Conservation (phyloP, 1,140 invertebrate genomes). For the Ylistrum balloti region DNA sequence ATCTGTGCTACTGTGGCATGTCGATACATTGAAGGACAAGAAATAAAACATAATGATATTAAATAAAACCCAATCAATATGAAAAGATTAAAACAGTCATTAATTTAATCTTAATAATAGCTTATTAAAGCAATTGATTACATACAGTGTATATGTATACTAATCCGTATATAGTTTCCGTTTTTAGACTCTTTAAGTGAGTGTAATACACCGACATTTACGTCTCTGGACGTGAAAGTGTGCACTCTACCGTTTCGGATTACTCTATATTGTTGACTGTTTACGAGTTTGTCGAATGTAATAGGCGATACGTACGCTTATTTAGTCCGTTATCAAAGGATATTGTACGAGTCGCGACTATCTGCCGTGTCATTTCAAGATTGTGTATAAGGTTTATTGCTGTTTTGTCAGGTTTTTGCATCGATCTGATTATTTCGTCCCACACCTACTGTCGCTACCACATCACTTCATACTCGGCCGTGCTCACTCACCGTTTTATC, state of each 20-base stretch:
- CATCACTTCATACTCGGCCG: not conserved
- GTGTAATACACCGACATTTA: not conserved
- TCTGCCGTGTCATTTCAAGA: not conserved
- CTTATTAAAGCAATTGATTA: not conserved
- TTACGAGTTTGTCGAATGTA: not conserved
- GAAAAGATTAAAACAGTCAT: too few relatives aligned
- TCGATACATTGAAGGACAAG: not conserved
- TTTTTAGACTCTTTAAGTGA: not conserved
- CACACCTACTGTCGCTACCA: not conserved
- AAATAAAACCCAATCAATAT: not conserved
- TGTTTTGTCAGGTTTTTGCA: slow-evolving; percentile 12
- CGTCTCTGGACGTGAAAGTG: not conserved
- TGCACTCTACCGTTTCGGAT: not conserved
- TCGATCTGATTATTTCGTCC: not conserved
- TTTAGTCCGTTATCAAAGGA: not conserved
- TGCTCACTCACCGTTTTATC: not conserved
- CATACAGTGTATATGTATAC: not conserved
- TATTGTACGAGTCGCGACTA: not conserved
- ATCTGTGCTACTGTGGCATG: not conserved
- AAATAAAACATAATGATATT: not conserved
- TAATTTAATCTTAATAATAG: not conserved
- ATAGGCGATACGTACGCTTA: not conserved
- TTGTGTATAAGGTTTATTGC: not conserved
- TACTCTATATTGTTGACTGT: slow-evolving; percentile 24
- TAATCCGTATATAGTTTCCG: not conserved